Conservation (phyloP, 2,888 invertebrate species). For the Hirtodrosophila trivittata region DNA sequence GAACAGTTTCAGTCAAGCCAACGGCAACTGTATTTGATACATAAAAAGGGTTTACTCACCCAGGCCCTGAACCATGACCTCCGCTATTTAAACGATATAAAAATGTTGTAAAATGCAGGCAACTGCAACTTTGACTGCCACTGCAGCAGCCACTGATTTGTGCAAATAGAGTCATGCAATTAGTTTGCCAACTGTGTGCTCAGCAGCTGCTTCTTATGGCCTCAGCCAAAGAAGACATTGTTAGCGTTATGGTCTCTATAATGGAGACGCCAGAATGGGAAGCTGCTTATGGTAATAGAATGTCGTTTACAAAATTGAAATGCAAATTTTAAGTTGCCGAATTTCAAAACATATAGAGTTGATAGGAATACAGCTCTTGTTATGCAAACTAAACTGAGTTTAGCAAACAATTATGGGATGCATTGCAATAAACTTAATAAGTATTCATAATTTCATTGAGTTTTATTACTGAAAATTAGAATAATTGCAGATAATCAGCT, state of each 20-base stretch:
- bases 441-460: too few species aligned
- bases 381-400: too few species aligned
- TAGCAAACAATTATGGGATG: neutral
- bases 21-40: constrained; percentile 51
- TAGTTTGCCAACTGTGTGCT: constrained; percentile 44
- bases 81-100: constrained; percentile 49
- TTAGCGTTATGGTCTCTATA: constrained; percentile 12
- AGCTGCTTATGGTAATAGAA: constrained; percentile 31
- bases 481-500: too few species aligned
- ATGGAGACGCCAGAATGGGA: constrained; percentile 14
- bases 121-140: constrained; percentile 3
- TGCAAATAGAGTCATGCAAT: constrained; percentile 70
- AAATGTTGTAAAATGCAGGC: constrained; percentile 63
- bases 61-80: constrained; percentile 7
- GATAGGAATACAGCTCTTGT: too few species aligned
- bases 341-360: neutral
- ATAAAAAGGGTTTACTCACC: constrained; percentile 7
- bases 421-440: too few species aligned
- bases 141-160: constrained; percentile 48
- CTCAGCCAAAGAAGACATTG: constrained; percentile 9
- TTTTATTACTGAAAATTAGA: too few species aligned
- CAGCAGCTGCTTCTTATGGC: constrained; percentile 5
- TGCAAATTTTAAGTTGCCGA: neutral
- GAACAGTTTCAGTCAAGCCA: constrained; percentile 12
- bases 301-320: constrained; percentile 13